Conservation (phyloP, 2,113 vertebrate genomes). For the Anolis carolinensis region DNA sequence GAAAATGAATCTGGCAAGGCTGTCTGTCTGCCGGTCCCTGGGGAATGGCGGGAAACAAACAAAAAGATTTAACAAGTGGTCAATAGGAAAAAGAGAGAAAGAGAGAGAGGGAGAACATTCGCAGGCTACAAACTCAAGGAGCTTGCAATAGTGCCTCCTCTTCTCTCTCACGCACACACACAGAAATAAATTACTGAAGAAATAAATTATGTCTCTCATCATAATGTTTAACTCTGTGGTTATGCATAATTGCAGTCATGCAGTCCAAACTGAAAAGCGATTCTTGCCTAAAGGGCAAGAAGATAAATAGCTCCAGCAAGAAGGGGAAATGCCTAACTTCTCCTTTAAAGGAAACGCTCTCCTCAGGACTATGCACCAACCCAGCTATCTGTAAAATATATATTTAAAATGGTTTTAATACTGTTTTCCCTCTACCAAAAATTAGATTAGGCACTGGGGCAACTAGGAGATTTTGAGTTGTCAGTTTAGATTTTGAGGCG, state of each 20-base stretch:
- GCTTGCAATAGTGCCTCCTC: conserved; percentile 57
- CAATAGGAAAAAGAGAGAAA: conserved; percentile 78
- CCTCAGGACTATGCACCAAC: not conserved
- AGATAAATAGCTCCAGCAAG: conserved; percentile 64
- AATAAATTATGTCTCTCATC: conserved; percentile 74
- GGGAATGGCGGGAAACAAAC: conserved; percentile 95
- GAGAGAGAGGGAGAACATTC: conserved; percentile 79
- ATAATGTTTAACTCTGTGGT: conserved; percentile 73
- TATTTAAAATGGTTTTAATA: not conserved
- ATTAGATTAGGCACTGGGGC: not conserved
- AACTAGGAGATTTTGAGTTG: not conserved
- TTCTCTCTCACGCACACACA: not conserved
- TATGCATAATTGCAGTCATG: conserved; percentile 63
- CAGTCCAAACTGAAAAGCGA: conserved; percentile 64
- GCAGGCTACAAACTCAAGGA: conserved; percentile 74
- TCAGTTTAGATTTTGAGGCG: conserved; percentile 21
- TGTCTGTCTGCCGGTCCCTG: conserved; percentile 93
- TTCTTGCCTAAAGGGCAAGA: conserved; percentile 63
- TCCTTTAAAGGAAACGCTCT: conserved; percentile 29
- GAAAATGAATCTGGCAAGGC: conserved; percentile 99
- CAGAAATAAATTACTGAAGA: conserved; percentile 74
- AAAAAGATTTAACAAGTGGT: conserved; percentile 96
- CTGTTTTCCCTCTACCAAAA: not conserved
- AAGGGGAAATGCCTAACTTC: conserved; percentile 32
- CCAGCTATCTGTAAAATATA: not conserved